phyloP scores from a whole-genome alignment of 1,140 invertebrate species.

The Sinella curviseta region DNA sequence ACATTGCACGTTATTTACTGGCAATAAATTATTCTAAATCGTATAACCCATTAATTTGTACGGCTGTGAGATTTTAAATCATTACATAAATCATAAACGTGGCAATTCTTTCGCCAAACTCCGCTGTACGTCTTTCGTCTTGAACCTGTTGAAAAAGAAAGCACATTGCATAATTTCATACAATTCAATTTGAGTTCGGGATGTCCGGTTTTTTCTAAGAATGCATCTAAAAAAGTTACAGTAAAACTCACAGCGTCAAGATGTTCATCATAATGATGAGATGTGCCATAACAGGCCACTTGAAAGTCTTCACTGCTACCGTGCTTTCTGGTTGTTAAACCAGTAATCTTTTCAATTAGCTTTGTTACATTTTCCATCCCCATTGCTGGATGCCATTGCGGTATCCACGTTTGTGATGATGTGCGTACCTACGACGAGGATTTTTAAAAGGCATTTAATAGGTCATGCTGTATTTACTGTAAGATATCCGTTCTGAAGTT shows the following conservation, averaged over 20 bases:
- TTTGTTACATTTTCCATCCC: neutral
- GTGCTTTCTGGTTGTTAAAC: neutral
- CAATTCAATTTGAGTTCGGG: neutral
- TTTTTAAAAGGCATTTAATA: too few relatives aligned
- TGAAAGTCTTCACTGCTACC: slow-evolving; percentile 1
- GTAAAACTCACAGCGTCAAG: slow-evolving; percentile 35
- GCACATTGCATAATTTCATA: neutral
- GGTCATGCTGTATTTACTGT: too few relatives aligned
- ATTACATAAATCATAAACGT: slow-evolving; percentile 23
- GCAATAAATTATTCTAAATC: slow-evolving; percentile 2
- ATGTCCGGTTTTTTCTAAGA: neutral
- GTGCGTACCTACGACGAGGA: too few relatives aligned
- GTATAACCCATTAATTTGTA: neutral
- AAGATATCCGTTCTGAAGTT: too few relatives aligned
- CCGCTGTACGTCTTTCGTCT: neutral
- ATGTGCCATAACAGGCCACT: neutral
- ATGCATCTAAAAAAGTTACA: neutral
- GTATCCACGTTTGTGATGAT: neutral
- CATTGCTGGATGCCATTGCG: neutral
- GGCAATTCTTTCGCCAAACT: slow-evolving; percentile 1
- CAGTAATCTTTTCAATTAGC: neutral
- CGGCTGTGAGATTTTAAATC: too few relatives aligned
- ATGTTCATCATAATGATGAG: slow-evolving; percentile 27
- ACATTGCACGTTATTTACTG: too few relatives aligned
- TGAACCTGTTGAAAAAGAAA: neutral